Conservation (phyloP, 2,888 invertebrate genomes). For the Limnephilus marmoratus region DNA sequence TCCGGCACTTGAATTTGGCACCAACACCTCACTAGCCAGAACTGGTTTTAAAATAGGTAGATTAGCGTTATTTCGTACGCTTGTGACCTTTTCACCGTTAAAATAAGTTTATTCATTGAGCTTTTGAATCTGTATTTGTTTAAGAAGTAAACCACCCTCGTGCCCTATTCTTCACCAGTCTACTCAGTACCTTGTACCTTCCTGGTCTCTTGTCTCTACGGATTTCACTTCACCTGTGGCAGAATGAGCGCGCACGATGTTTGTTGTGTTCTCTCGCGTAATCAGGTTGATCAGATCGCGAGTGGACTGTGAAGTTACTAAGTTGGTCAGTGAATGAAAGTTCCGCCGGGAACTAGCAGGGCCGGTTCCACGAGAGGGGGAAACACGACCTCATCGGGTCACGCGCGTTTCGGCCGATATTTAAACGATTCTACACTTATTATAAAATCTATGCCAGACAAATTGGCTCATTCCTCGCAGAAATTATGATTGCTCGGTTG, state of each 20-base stretch:
- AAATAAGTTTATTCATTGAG: background rate
- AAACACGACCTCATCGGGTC: conserved; percentile 39
- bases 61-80: background rate
- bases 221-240: background rate
- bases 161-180: background rate
- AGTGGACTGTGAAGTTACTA: conserved; percentile 23
- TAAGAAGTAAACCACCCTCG: background rate
- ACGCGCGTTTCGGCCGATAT: background rate
- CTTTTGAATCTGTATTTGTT: background rate
- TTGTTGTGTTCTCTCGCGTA: background rate
- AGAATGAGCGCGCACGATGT: background rate
- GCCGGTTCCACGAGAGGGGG: background rate
- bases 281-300: background rate
- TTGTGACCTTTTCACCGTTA: background rate
- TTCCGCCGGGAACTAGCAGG: conserved; percentile 41
- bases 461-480: conserved; percentile 42
- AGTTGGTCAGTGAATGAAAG: conserved; percentile 63
- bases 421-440: conserved; percentile 19
- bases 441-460: conserved; percentile 17
- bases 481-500: background rate
- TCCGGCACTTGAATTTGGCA: conserved; percentile 2
- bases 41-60: background rate
- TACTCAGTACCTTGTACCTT: background rate
- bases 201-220: background rate
- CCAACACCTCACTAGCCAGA: background rate